Conservation (phyloP, 2,888 invertebrate genomes). For the Polyploca ridens region DNA sequence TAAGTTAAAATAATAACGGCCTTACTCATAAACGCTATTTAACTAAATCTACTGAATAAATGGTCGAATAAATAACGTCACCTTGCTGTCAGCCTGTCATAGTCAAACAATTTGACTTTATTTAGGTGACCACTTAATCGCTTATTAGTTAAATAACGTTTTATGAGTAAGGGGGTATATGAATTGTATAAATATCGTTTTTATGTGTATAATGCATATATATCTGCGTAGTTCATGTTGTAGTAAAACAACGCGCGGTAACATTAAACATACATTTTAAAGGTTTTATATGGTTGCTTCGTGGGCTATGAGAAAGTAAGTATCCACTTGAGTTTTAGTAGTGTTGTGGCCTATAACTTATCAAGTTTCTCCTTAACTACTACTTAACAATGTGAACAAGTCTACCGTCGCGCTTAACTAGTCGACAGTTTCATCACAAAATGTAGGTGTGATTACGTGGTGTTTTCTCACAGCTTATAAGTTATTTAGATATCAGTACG, state of each 20-base stretch:
- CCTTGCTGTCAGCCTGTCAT: too few relatives aligned
- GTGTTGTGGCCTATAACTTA: conserved; percentile 19
- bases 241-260: neutral
- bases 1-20: too few relatives aligned
- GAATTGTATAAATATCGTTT: too few relatives aligned
- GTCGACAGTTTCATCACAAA: neutral
- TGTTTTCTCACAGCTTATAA: neutral
- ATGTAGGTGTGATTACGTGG: neutral
- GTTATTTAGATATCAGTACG: neutral
- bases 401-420: conserved; percentile 10
- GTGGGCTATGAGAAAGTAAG: neutral
- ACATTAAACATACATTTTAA: neutral
- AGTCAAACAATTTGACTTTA: too few relatives aligned
- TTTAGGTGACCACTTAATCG: too few relatives aligned
- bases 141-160: too few relatives aligned
- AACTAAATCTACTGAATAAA: too few relatives aligned
- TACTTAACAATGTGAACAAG: conserved; percentile 20
- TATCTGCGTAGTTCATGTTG: too few relatives aligned
- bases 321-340: neutral
- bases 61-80: too few relatives aligned
- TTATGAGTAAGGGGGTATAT: too few relatives aligned
- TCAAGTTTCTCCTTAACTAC: conserved; percentile 20
- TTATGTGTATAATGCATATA: too few relatives aligned
- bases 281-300: neutral
- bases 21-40: too few relatives aligned